Evolutionary conservation across 1,140 invertebrate genomes (phyloP).

Genomic region (Zaprionus davidi): DNA sequence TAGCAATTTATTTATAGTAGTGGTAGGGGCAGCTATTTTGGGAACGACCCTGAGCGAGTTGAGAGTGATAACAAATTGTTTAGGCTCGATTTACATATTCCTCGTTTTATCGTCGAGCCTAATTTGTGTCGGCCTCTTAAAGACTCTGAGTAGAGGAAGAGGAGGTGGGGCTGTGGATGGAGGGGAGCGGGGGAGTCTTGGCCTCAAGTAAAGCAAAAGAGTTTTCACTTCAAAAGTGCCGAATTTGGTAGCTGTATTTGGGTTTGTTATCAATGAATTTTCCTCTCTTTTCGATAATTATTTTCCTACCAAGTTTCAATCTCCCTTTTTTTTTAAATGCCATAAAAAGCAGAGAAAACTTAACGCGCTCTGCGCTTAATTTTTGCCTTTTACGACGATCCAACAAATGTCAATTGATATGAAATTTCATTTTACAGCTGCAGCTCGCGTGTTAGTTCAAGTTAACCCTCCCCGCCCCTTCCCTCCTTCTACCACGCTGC

Average conservation of each 20-base stretch:
- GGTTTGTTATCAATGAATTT: conserved; percentile 38
- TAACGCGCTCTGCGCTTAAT: conserved; percentile 48
- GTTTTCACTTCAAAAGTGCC: conserved; percentile 42
- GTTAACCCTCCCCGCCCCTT: conserved; percentile 38
- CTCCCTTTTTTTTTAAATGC: conserved; percentile 53
- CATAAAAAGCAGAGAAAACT: conserved; percentile 59
- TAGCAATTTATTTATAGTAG: conserved; percentile 26
- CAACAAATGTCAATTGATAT: conserved; percentile 81
- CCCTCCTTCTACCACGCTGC: neutral
- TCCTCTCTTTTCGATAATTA: neutral
- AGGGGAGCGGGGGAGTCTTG: neutral
- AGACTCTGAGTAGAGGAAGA: neutral
- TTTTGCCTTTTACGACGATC: conserved; percentile 71
- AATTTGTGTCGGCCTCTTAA: conserved; percentile 22
- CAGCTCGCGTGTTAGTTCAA: conserved; percentile 61
- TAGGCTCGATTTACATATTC: conserved; percentile 46
- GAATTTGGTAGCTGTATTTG: conserved; percentile 30
- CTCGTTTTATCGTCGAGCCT: conserved; percentile 15
- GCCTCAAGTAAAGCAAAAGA: conserved; percentile 12
- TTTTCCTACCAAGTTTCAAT: neutral
- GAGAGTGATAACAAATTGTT: conserved; percentile 48
- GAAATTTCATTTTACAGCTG: conserved; percentile 78
- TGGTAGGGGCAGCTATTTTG: conserved; percentile 23
- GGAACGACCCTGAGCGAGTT: conserved; percentile 12
- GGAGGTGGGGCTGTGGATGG: neutral